phyloP scores from a whole-genome alignment of 1,140 invertebrate genomes.

The Halesus radiatus region DNA sequence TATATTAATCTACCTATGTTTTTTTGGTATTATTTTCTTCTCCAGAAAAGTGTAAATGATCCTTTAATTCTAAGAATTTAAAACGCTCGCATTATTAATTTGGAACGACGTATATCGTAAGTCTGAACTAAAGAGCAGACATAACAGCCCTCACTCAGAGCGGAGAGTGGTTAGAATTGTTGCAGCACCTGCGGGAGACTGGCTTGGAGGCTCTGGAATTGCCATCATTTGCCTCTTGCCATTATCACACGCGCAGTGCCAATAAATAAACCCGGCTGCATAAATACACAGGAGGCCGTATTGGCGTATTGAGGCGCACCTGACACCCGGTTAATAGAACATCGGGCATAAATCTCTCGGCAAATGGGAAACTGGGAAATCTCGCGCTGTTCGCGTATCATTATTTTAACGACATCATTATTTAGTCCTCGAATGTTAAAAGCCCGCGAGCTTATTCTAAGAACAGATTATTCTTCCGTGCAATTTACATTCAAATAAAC shows the following conservation, averaged over 20 bases:
- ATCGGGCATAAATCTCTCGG: constrained; percentile 28
- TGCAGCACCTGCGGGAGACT: neutral
- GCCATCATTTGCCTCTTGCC: neutral
- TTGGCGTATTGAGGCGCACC: constrained; percentile 32
- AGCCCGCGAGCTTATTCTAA: neutral
- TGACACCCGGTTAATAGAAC: constrained; percentile 45
- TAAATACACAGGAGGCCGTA: constrained; percentile 14
- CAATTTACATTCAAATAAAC: too few relatives aligned
- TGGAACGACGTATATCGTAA: too few relatives aligned
- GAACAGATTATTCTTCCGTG: neutral
- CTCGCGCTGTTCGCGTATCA: constrained; percentile 25
- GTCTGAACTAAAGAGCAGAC: too few relatives aligned
- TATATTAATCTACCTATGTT: too few relatives aligned
- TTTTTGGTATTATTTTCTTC: too few relatives aligned
- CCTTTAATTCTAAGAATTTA: too few relatives aligned
- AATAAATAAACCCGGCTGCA: neutral
- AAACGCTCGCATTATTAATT: too few relatives aligned
- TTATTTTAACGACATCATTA: constrained; percentile 31
- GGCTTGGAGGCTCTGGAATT: neutral
- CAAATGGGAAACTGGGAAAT: constrained; percentile 34
- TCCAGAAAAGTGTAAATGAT: too few relatives aligned
- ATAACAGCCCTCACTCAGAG: too few relatives aligned
- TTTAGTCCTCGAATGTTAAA: neutral
- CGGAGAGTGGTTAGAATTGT: too few relatives aligned
- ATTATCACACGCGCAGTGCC: neutral